Base-by-base conservation (phyloP, 1,140 invertebrate species). In the Diorhabda carinulata region DNA sequence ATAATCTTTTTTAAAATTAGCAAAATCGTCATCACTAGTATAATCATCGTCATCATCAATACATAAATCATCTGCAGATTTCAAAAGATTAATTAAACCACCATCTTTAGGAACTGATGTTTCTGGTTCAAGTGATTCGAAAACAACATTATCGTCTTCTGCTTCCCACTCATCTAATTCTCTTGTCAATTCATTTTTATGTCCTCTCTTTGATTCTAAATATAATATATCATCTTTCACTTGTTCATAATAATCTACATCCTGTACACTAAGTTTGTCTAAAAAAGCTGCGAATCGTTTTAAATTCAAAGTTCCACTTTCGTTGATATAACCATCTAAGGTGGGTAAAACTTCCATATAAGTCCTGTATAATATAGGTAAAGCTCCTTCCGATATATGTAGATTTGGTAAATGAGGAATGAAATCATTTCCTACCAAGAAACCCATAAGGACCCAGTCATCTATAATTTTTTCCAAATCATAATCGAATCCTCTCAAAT, bases 341-440 rank as follows among this genome's bases (percentile, higher is more conserved):
- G 87, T 88, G 2, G 94, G 95, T 72, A 98, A 83, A 41, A 96
- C 88, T 43, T 89, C 85, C 79, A 92, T 97, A 79, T 99, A 99
- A 2, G 90, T 91, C 74, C 89, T 86, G 83, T 96, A 98, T 52
- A 99, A 84, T 57, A 92, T 80, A 0, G 93, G 91, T 61, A 98
- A 79, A 45, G 95, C 94, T 77, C 95, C 94, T 78, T 93, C 91
- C 66, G 88, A 87, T 74, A 99, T 98, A 80, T 98, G 94, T 78
- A 99, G 86, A 80, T 97, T 90, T 43, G 97, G 96, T 65, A 98
- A 83, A 83, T 98, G 88, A 0, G 97, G 97, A 76, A 99, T 93
- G 82, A 99, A 99, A 83, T 99, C 97, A 82, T 99, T 99, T 58
- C 97, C 97, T 4, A 98, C 92, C 43, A 99, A 83, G 81, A 98